Evolutionary conservation across 2,888 invertebrate genomes (phyloP).

Genomic region (Morinoia aosen): DNA sequence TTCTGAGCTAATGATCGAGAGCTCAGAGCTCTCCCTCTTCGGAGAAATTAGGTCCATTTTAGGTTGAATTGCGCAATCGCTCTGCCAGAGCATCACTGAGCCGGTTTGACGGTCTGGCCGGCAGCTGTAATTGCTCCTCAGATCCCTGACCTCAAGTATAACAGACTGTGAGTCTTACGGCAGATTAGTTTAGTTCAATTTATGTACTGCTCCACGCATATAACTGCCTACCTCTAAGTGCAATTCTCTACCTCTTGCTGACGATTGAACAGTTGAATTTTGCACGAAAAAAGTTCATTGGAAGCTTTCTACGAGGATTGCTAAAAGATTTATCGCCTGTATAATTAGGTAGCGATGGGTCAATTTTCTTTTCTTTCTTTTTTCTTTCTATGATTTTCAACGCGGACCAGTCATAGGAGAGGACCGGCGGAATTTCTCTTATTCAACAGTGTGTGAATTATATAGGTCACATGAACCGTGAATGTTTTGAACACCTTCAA

Average conservation of each 20-base stretch:
- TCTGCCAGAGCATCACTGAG: conserved; percentile 18
- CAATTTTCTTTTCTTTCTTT: no score
- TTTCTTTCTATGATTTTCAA: no score
- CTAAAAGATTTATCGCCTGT: no score
- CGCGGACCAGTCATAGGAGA: no score
- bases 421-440: no score
- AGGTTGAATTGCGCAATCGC: conserved; percentile 4
- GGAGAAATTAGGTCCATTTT: conserved; percentile 24
- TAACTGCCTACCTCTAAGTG: not conserved
- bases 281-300: no score
- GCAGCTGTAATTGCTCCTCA: conserved; percentile 1
- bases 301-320: no score
- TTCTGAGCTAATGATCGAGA: not conserved
- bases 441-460: no score
- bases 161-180: not conserved
- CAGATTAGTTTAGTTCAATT: not conserved
- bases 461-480: no score
- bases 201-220: not conserved
- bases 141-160: conserved; percentile 1
- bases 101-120: not conserved
- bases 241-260: not conserved
- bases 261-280: not conserved
- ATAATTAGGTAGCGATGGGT: no score
- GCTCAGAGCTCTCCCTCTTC: not conserved
- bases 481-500: no score